Evolutionary conservation across 2,888 invertebrate genomes (phyloP).

Genomic region (Heliconius cydno): DNA sequence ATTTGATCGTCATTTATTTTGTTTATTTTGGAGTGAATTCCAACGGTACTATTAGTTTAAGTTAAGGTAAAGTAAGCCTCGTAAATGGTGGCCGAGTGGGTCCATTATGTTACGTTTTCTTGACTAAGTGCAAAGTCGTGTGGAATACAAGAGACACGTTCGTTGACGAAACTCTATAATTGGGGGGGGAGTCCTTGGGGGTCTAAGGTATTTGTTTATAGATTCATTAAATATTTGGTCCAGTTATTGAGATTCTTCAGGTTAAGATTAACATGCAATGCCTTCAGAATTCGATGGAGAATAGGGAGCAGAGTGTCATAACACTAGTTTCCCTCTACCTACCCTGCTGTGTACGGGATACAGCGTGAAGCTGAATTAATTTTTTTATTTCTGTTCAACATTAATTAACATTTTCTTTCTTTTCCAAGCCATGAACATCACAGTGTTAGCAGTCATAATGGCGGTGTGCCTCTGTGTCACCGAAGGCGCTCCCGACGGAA

Average conservation of each 20-base stretch:
- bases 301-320: too few relatives aligned
- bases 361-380: too few relatives aligned
- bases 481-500: constrained; percentile 68
- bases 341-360: too few relatives aligned
- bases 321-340: too few relatives aligned
- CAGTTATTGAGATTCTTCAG: not conserved
- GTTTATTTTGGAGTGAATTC: constrained; percentile 29
- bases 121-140: constrained; percentile 50
- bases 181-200: constrained; percentile 25
- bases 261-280: not conserved
- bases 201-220: constrained; percentile 13
- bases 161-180: constrained; percentile 41
- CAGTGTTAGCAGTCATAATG: constrained; percentile 69
- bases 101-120: constrained; percentile 51
- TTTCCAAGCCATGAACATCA: constrained; percentile 72
- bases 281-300: too few relatives aligned
- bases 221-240: not conserved
- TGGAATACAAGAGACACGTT: constrained; percentile 46
- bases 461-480: constrained; percentile 71
- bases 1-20: constrained; percentile 25
- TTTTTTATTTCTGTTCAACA: not conserved
- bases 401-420: not conserved
- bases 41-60: constrained; percentile 50
- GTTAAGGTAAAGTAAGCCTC: constrained; percentile 48
- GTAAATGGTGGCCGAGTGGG: constrained; percentile 49